Percentiles rank a stretch among this genome's conserved stretches.
Evolutionary conservation across 92 coral and sea anemone genomes (phyloP).

Genomic region (Actinernus sp.): DNA sequence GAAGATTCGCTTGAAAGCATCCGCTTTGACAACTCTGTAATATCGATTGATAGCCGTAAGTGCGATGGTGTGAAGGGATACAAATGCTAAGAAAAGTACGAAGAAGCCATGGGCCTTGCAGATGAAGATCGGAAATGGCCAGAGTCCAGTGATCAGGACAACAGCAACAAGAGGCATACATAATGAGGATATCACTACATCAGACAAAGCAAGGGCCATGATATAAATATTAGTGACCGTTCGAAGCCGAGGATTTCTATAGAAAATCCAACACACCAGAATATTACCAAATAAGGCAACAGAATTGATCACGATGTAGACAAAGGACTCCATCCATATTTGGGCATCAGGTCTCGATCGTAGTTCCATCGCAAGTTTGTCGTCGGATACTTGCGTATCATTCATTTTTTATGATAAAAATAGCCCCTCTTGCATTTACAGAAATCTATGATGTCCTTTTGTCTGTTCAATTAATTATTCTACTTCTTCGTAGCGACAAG

Average conservation of each 20-base stretch:
- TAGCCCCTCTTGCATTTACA: no score
- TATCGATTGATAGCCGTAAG: constrained; percentile 58
- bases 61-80: constrained; percentile 63
- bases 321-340: not conserved
- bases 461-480: no score
- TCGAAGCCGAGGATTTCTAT: constrained; percentile 41
- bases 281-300: constrained; percentile 55
- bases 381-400: no score
- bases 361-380: not conserved
- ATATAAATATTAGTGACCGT: constrained; percentile 48
- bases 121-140: constrained; percentile 28
- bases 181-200: constrained; percentile 48
- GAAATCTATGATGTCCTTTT: no score
- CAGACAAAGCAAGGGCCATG: constrained; percentile 58
- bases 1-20: constrained; percentile 42
- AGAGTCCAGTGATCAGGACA: constrained; percentile 46
- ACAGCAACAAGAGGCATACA: constrained; percentile 63
- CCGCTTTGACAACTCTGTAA: constrained; percentile 47
- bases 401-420: no score
- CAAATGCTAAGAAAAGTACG: constrained; percentile 49
- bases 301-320: constrained; percentile 29
- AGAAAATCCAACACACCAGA: constrained; percentile 53
- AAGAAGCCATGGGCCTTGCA: constrained; percentile 62
- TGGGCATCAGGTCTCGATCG: constrained; percentile 3
- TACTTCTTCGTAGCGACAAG: no score